These are phyloP conservation scores for Nebria brevicollis DNA, from an alignment of 2,888 invertebrate genomes.

Conservation along the genomic window DNA sequence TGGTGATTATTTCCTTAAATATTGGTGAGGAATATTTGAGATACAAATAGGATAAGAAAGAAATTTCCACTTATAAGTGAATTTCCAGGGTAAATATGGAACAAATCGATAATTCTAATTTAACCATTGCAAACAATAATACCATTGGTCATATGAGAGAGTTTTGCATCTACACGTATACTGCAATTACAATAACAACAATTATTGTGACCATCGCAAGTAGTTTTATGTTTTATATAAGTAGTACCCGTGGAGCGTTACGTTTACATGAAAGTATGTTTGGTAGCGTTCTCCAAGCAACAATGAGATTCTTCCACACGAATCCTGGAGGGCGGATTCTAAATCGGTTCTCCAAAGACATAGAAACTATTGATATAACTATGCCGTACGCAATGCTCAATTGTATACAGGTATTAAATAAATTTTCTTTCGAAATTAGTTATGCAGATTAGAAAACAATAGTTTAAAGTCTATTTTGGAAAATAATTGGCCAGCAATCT, in stretches of 20 bases:
- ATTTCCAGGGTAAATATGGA: slow-evolving; percentile 48
- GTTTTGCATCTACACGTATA: slow-evolving; percentile 59
- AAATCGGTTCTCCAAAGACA: slow-evolving; percentile 91
- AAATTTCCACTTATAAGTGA: background rate
- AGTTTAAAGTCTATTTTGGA: too few species aligned
- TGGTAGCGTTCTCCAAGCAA: slow-evolving; percentile 77
- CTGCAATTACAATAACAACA: slow-evolving; percentile 65
- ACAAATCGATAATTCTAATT: slow-evolving; percentile 26
- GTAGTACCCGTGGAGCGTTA: slow-evolving; percentile 79
- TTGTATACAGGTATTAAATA: slow-evolving; percentile 62
- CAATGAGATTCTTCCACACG: slow-evolving; percentile 88
- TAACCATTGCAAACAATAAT: background rate
- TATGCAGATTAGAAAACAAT: too few species aligned
- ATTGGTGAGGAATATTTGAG: slow-evolving; percentile 68
- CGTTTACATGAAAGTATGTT: slow-evolving; percentile 89
- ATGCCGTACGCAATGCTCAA: slow-evolving; percentile 72
- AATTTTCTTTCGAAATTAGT: slow-evolving; percentile 50
- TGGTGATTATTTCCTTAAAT: slow-evolving; percentile 84
- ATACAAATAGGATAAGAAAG: too few species aligned
- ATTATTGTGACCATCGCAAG: slow-evolving; percentile 66
- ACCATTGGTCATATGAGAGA: slow-evolving; percentile 58
- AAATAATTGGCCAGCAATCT: too few species aligned
- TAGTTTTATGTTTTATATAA: slow-evolving; percentile 73
- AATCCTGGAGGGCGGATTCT: slow-evolving; percentile 86
- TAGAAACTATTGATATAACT: slow-evolving; percentile 77